Base-by-base conservation (phyloP, 2,113 vertebrate genomes). In the Phyllopteryx taeniolatus region DNA sequence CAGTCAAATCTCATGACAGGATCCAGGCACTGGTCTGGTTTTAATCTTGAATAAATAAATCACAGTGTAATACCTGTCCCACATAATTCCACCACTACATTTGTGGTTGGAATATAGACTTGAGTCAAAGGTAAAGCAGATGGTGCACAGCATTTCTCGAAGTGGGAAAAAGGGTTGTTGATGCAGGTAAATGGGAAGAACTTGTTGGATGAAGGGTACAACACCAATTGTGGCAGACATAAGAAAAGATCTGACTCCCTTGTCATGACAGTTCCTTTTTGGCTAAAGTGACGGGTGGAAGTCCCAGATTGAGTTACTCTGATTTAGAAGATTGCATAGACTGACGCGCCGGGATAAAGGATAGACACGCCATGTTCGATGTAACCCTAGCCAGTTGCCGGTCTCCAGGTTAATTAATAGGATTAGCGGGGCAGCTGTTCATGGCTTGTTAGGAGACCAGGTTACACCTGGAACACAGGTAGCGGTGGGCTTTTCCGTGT, bases 351-450 rank as follows among this genome's bases (percentile, higher is more conserved):
- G 11, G 72, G 68, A 85, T 79, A 86, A 89, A 91, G 79, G 74
- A 78, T 67, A 60, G 71, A 65, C 70, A 70, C 74, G 79, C 68
- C 72, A 51, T 77, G 83, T 66, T 84, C 62, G 70, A 63, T 76
- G 90, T 84, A 92, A 92, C 83, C 63, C 69, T 88, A 92, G 71
- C 73, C 82, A 64, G 74, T 60, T 20, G 67, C 76, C 77, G 70
- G 81, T 82, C 83, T 74, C 67, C 69, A 85, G 88, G 89, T 92
- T 91, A 92, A 91, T 90, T 89, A 84, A 83, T 71, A 33, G 85
- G 92, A 92, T 92, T 89, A 89, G 81, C 77, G 79, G 76, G 86
- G 91, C 92, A 92, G 91, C 89, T 93, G 91, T 88, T 88, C 80
- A 5, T 64, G 78, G 65, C 73, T 76, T 88, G 81, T 88, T 39